Conservation (phyloP, 2,113 vertebrate species). For the Ochotona curzoniae region DNA sequence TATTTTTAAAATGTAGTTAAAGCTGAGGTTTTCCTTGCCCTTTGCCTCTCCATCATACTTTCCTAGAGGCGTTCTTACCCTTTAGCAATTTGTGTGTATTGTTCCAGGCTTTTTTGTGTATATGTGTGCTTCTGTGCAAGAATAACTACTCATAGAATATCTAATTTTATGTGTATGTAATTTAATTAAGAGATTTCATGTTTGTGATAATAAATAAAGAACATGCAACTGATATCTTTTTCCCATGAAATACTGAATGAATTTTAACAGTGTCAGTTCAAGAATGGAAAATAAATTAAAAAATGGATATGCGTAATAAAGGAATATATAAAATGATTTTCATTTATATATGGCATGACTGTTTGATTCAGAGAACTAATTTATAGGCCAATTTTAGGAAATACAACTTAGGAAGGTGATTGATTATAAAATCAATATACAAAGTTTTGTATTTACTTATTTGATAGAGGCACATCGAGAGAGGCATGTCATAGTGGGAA, state of each 20-base stretch:
- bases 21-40: no score
- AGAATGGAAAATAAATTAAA: slow-evolving; percentile 29
- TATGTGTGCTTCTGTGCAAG: no score
- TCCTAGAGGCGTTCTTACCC: no score
- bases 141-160: no score
- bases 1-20: no score
- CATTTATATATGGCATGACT: background rate
- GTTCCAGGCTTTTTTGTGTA: no score
- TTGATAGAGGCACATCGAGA: no score
- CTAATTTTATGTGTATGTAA: no score
- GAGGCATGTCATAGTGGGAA: no score
- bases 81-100: no score
- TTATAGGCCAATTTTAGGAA: slow-evolving; percentile 22
- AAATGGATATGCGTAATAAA: background rate
- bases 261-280: background rate
- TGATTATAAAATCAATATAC: slow-evolving; percentile 25
- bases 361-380: background rate
- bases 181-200: no score
- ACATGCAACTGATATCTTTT: slow-evolving; percentile 6
- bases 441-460: background rate
- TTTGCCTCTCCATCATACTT: no score
- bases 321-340: slow-evolving; percentile 17
- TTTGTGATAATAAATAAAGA: background rate
- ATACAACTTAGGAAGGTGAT: background rate
- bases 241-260: background rate